Base-by-base conservation (phyloP, 2,888 invertebrate genomes). In the Cephus pulcher region DNA sequence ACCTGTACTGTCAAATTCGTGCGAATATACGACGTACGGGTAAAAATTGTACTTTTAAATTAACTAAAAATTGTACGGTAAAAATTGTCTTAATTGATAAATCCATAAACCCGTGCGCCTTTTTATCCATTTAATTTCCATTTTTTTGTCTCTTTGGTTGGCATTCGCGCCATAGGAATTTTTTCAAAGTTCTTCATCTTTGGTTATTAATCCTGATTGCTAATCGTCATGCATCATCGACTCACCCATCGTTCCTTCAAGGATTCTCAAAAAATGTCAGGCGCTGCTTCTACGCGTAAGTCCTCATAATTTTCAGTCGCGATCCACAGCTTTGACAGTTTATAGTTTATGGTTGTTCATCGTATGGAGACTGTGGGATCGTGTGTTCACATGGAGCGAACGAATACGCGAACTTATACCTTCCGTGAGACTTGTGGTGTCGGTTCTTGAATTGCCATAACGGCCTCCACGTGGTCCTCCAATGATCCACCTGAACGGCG, bases 401-500 rank as follows among this genome's bases (percentile, higher is more conserved):
- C 78, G 40, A 34, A 73, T 68, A 9, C 78, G 70, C 34, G 78
- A 75, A 23, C 78, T 78, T 6, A 73, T 75, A 30, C 75, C 78
- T 73, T 78, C 78, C 70, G 78, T 78, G 6, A 78, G 73, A 35
- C 78, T 78, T 6, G 78, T 78, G 32, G 78, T 78, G 35, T 78
- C 78, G 12, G 78, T 78, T 33, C 78, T 77, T 32, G 78, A 78
- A 69, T 79, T 76, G 68, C 77, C 76, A 77, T 77, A 15, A 73
- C 82, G 74, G 78, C 79, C 33, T 76, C 78, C 78, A 77, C 79
- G 73, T 68, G 75, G 76, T 71, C 78, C 78, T 12, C 78, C 78
- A 56, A 78, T 82, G 15, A 85, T 80, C 88, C 87, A 88, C 74
- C 85, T 86, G 78, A 87, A 85, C 32, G 87, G 88, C 15, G 87